Conservation (phyloP, 2,113 vertebrate species). For the Platycercus adscitus region DNA sequence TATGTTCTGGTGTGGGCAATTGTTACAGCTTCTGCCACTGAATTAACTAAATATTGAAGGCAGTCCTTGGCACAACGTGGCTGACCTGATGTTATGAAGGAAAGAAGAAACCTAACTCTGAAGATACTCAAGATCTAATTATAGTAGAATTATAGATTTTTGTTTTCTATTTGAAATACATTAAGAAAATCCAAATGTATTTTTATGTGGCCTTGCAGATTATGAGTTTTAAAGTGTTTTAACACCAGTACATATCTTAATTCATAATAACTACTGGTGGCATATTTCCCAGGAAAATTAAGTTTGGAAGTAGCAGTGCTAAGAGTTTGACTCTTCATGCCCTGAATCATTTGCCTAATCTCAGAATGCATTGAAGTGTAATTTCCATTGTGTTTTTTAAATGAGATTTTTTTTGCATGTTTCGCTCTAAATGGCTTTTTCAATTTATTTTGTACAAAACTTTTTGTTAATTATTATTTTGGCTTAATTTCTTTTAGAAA, state of each 20-base stretch:
- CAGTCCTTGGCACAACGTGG: neutral
- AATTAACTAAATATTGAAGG: neutral
- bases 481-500: constrained; percentile 98
- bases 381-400: constrained; percentile 48
- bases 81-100: neutral
- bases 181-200: neutral
- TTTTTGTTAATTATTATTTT: constrained; percentile 81
- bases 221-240: neutral
- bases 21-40: neutral
- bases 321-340: neutral
- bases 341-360: constrained; percentile 2
- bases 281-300: neutral
- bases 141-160: neutral
- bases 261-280: constrained; percentile 6
- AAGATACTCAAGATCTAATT: neutral
- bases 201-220: neutral
- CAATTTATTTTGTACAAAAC: constrained; percentile 61
- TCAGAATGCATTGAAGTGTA: constrained; percentile 40
- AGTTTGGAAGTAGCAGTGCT: neutral
- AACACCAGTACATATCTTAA: neutral
- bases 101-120: neutral
- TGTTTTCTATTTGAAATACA: neutral
- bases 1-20: neutral
- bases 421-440: constrained; percentile 71
- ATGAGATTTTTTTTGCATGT: constrained; percentile 43